Evolutionary conservation across 1,140 invertebrate species (phyloP).

Genomic region (Temnothorax longispinosus): DNA sequence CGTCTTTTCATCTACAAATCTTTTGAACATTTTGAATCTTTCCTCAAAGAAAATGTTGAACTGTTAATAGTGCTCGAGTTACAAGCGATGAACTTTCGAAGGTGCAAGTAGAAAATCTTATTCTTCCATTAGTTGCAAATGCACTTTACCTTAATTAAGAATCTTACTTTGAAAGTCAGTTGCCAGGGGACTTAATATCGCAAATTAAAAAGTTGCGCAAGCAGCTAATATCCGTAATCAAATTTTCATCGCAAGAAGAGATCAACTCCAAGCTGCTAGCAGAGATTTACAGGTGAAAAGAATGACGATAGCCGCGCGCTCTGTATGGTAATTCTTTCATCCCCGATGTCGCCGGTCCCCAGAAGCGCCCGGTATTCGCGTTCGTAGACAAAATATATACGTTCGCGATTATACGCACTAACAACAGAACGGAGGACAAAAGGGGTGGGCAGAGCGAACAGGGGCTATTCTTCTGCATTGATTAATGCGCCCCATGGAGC

Average conservation of each 20-base stretch:
- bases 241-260: slow-evolving; percentile 39
- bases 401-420: slow-evolving; percentile 60
- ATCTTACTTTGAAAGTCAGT: slow-evolving; percentile 54
- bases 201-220: slow-evolving; percentile 56
- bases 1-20: not conserved
- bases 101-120: slow-evolving; percentile 56
- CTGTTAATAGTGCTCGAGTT: slow-evolving; percentile 45
- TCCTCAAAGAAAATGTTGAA: slow-evolving; percentile 39
- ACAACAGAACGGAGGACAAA: slow-evolving; percentile 53
- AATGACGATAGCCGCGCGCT: not conserved
- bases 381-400: slow-evolving; percentile 58
- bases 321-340: slow-evolving; percentile 38
- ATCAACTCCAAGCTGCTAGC: not conserved
- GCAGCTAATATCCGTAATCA: slow-evolving; percentile 51
- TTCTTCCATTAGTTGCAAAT: slow-evolving; percentile 59
- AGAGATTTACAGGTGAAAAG: slow-evolving; percentile 34
- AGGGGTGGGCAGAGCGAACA: slow-evolving; percentile 47
- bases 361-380: slow-evolving; percentile 17
- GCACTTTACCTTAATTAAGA: slow-evolving; percentile 59
- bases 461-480: slow-evolving; percentile 70
- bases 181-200: slow-evolving; percentile 43
- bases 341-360: not conserved
- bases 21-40: slow-evolving; percentile 16
- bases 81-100: slow-evolving; percentile 46
- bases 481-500: slow-evolving; percentile 71